Evolutionary conservation across 2,888 invertebrate species (phyloP), one percentile per base, ranked within the genome.

Genomic region (Himalopsyche japonica): DNA sequence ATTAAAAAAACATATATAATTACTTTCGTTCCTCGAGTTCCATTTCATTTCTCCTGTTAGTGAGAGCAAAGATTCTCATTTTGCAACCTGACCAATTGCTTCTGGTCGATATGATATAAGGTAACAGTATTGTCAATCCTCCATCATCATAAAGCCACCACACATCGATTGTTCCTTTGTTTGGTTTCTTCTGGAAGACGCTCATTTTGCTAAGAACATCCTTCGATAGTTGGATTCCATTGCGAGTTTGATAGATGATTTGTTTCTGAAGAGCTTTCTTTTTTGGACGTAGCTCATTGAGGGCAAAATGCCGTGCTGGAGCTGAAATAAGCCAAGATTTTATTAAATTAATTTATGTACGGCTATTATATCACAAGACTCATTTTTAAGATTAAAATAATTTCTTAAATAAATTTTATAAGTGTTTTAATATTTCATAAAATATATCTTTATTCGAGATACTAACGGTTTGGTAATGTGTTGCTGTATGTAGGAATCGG

Each of bases 61-160:
- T 95, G 88, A 97, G 92, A n/a, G 97, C 96, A 90, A 97, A 97
- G 70, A 97, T 94, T 82, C 97, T 91, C 88, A 97, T 92, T 89
- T 95, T 95, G 90, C 96, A 97, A 88, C 94, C 93, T 81, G 95
- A 92, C 96, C 97, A 97, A 88, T 95, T 93, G 10, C 95, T 93
- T 87, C 97, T 93, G 88, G 95, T 95, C 80, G 96, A 96, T 87
- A 97, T 94, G 87, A 97, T 97, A 90, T 97, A 97, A 0, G 97
- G 97, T 87, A 97, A 90, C 85, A 97, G 92, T 90, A 97, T 95
- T 2, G 97, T 97, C 76, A 97, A 92, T 81, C 97, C 97, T 89
- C 97, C 97, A 90, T 97, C 98, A 90, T 98, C 98, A 90, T 98
- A 98, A 88, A 98, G 91, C 98, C 98, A 99, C 97, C 98, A 98